Evolutionary conservation across 2,888 invertebrate genomes (phyloP).

Genomic region (Iphiclides podalirius): DNA sequence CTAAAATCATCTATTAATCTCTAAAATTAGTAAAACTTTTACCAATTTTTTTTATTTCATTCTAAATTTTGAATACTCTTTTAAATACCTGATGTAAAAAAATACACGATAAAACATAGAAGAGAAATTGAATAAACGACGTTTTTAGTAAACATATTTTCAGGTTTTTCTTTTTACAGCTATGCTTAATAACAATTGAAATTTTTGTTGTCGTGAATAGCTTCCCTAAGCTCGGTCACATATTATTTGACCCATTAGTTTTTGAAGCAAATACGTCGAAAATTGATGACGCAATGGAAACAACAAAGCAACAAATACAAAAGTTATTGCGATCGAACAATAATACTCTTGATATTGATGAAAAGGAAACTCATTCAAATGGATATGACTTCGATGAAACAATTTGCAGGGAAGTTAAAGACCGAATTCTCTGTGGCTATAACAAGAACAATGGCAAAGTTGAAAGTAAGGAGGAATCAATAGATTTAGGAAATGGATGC

Average conservation of each 20-base stretch:
- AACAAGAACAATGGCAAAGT: constrained; percentile 48
- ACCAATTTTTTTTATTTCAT: too few relatives aligned
- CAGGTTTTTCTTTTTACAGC: constrained; percentile 7
- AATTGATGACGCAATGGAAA: constrained; percentile 9
- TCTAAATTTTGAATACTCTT: too few relatives aligned
- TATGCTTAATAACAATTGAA: not conserved
- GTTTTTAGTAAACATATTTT: too few relatives aligned
- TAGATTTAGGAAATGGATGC: constrained; percentile 50
- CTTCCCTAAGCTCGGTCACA: constrained; percentile 46
- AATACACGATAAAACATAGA: too few relatives aligned
- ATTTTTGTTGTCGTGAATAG: constrained; percentile 29
- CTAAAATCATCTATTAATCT: too few relatives aligned
- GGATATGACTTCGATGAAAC: constrained; percentile 52
- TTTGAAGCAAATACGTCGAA: constrained; percentile 34
- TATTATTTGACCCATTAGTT: constrained; percentile 39
- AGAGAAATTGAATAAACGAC: too few relatives aligned
- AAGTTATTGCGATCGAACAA: constrained; percentile 6
- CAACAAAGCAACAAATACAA: not conserved
- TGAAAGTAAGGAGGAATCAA: constrained; percentile 30
- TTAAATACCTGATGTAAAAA: too few relatives aligned
- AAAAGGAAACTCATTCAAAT: not conserved
- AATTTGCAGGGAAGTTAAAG: constrained; percentile 45
- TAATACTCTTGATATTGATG: not conserved
- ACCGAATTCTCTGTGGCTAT: constrained; percentile 61
- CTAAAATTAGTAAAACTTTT: too few relatives aligned